These are phyloP conservation scores for Aphrophora alni DNA, from an alignment of 2,888 invertebrate genomes.

Conservation along the genomic window DNA sequence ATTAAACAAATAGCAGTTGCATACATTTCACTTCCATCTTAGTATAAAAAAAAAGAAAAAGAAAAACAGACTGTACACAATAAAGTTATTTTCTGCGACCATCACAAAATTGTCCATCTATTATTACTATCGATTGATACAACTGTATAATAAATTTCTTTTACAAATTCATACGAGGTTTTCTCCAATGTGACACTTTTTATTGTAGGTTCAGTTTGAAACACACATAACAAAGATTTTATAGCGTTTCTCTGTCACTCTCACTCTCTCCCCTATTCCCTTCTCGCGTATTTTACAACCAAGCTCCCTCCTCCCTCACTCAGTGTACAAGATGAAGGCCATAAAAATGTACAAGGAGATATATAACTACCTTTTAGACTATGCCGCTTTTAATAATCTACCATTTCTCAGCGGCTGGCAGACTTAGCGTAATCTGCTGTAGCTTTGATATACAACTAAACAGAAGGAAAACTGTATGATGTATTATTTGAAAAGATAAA, in stretches of 20 bases:
- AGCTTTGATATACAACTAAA: not conserved
- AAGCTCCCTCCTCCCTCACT: not conserved
- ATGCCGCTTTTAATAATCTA: not conserved
- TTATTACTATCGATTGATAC: too few species aligned
- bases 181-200: not conserved
- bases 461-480: not conserved
- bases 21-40: too few species aligned
- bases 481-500: too few species aligned
- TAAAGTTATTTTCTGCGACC: too few species aligned
- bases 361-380: slow-evolving; percentile 6
- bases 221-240: not conserved
- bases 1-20: too few species aligned
- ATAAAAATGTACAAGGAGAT: slow-evolving; percentile 9
- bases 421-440: not conserved
- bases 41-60: too few species aligned
- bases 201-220: not conserved
- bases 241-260: not conserved
- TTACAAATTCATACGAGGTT: not conserved
- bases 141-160: too few species aligned
- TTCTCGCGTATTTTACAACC: slow-evolving; percentile 2
- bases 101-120: too few species aligned
- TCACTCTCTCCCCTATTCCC: not conserved
- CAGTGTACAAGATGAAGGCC: not conserved
- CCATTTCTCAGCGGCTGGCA: not conserved
- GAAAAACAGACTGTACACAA: too few species aligned